Evolutionary conservation across 1,140 invertebrate genomes (phyloP).

Genomic region (Euglossa dilemma): DNA sequence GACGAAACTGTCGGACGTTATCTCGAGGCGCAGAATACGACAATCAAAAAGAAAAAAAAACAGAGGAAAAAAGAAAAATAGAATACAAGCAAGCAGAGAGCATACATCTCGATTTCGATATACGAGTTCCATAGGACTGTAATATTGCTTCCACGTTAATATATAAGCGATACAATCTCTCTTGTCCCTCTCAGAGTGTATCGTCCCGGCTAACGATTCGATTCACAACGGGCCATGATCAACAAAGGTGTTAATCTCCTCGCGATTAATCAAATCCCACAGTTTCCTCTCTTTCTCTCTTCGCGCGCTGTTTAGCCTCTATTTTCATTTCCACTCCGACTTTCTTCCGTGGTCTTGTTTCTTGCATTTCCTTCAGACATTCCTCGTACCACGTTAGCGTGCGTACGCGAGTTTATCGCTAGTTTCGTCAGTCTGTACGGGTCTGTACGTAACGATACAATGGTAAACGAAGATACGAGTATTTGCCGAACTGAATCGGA

Average conservation of each 20-base stretch:
- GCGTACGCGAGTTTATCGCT: conserved; percentile 39
- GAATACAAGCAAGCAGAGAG: background rate
- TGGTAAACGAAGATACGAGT: background rate
- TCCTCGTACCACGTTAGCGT: conserved; percentile 37
- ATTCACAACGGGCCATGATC: background rate
- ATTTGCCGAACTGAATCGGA: conserved; percentile 5
- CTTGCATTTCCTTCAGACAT: conserved; percentile 48
- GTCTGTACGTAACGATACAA: conserved; percentile 25
- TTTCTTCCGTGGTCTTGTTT: conserved; percentile 9
- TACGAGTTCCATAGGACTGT: background rate
- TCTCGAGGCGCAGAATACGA: conserved; percentile 35
- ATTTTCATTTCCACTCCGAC: background rate
- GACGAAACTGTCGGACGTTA: conserved; percentile 7
- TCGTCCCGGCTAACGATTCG: background rate
- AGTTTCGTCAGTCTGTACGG: conserved; percentile 13
- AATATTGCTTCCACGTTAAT: conserved; percentile 19
- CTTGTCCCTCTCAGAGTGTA: background rate
- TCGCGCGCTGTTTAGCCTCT: background rate
- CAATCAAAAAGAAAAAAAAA: conserved; percentile 34
- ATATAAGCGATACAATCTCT: background rate
- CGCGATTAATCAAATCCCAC: background rate
- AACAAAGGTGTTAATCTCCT: conserved; percentile 21
- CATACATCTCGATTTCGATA: conserved; percentile 4
- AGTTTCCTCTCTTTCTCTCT: conserved; percentile 29
- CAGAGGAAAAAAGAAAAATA: background rate